A percentile compares a stretch with the other conserved stretches of the same genome.
Evolutionary conservation across 2,113 vertebrate genomes (phyloP).

Genomic region (Nipponia nippon): DNA sequence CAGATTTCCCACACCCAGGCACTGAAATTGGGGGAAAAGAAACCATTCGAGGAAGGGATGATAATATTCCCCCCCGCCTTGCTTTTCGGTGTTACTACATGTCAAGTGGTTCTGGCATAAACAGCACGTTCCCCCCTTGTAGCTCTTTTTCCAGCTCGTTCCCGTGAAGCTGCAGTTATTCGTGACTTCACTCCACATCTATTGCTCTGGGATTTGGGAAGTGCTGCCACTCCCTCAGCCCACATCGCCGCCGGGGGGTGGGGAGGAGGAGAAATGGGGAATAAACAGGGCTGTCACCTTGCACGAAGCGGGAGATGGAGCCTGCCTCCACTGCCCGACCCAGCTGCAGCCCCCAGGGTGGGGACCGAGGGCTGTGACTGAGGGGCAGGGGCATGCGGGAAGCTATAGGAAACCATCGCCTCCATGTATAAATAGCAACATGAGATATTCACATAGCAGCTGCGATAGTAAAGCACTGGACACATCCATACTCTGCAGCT

Average conservation of each 20-base stretch:
- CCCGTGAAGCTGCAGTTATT: constrained; percentile 28
- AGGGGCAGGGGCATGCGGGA: neutral
- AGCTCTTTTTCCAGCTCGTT: neutral
- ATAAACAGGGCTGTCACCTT: constrained; percentile 24
- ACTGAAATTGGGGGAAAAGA: neutral
- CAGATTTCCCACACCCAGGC: neutral
- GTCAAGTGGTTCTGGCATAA: constrained; percentile 27
- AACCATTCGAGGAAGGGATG: fast-evolving
- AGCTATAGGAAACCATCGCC: neutral
- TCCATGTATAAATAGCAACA: neutral
- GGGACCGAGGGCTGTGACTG: neutral
- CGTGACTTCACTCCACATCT: constrained; percentile 55
- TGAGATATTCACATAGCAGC: neutral
- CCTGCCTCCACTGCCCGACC: neutral
- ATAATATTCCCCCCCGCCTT: neutral
- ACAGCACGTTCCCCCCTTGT: neutral
- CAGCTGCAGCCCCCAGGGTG: neutral
- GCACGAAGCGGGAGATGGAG: neutral
- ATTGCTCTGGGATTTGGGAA: constrained; percentile 53
- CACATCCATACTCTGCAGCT: neutral
- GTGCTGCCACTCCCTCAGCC: constrained; percentile 52
- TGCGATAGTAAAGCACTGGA: neutral
- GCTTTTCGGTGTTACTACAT: neutral
- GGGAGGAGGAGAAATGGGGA: neutral
- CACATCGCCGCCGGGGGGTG: neutral